Base-by-base conservation (phyloP, 2,888 invertebrate species). In the Subacronicta megacephala region DNA sequence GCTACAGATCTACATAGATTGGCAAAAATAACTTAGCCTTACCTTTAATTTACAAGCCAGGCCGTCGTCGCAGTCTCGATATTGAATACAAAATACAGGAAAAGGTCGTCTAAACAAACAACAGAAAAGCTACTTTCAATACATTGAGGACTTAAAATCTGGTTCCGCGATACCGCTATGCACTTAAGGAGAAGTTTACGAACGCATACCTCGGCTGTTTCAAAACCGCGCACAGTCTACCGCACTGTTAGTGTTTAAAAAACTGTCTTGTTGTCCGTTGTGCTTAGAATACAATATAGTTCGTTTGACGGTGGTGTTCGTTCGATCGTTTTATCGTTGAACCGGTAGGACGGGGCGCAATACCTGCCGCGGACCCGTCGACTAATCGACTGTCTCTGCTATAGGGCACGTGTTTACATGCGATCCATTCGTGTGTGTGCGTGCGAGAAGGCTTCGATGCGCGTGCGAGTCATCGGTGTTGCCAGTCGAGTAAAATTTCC, bases 321-420 rank as follows among this genome's bases (percentile, higher is more conserved):
- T 93, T 93, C 93, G 93, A 89, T 93, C 93, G 92, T 92, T 86
- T 87, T 82, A 85, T 91, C 87, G 88, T 87, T 85, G 72, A 81
- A 88, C 91, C 88, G 90, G 90, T 87, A 84, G 75, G 82, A 78
- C 88, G 71, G 81, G 86, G 75, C 85, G 78, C 81, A 78, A 75
- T 90, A 90, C 90, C 90, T 89, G 88, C 86, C 79, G 75, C 78
- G 72, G 73, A 82, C 84, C 87, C 88, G 90, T 82, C 85, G 79
- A 81, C 82, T 87, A 84, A 82, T 78, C 78, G 80, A 84, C 84
- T 89, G 82, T 80, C 75, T 77, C 72, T 60, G 74, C 69, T 73
- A 64, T 75, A 67, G 75, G 73, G 77, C 80, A 77, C 80, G 79
- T 87, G 82, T 81, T 79, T 82, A 86, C 81, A 69, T 77, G 76